Conservation (phyloP, 2,113 vertebrate genomes). For the Oncorhynchus keta region DNA sequence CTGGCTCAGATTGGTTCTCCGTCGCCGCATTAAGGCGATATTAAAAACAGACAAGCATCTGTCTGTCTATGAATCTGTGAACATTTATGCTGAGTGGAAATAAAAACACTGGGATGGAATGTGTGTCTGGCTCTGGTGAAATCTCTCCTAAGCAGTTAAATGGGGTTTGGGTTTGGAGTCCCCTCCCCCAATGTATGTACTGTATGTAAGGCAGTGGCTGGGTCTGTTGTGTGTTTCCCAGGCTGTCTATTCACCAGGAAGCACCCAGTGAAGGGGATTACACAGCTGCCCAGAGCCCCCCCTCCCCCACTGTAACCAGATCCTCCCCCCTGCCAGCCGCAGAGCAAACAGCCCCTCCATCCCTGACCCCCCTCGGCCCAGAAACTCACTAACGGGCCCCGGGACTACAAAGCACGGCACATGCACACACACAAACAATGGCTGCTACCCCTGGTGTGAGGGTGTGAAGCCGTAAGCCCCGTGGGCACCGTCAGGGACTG, state of each 20-base stretch:
- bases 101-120: neutral
- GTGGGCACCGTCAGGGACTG: constrained; percentile 2
- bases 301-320: constrained; percentile 43
- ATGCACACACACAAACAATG: constrained; percentile 7
- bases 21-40: neutral
- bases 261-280: constrained; percentile 13
- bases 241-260: constrained; percentile 14
- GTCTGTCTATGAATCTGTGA: neutral
- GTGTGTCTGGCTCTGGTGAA: neutral
- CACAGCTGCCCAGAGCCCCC: neutral
- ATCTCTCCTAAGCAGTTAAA: too few relatives aligned
- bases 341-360: constrained; percentile 52
- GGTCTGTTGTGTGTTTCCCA: constrained; percentile 2
- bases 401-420: constrained; percentile 26
- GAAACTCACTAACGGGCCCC: constrained; percentile 56
- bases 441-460: neutral
- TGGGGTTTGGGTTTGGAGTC: too few relatives aligned
- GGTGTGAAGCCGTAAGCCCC: constrained; percentile 8
- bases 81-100: neutral
- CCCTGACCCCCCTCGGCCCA: constrained; percentile 55
- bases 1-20: neutral
- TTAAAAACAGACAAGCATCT: neutral
- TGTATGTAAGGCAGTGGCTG: neutral
- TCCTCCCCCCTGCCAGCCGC: constrained; percentile 29
- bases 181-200: neutral